Evolutionary conservation across 2,113 vertebrate species (phyloP).

Genomic region (Crotalus viridis): DNA sequence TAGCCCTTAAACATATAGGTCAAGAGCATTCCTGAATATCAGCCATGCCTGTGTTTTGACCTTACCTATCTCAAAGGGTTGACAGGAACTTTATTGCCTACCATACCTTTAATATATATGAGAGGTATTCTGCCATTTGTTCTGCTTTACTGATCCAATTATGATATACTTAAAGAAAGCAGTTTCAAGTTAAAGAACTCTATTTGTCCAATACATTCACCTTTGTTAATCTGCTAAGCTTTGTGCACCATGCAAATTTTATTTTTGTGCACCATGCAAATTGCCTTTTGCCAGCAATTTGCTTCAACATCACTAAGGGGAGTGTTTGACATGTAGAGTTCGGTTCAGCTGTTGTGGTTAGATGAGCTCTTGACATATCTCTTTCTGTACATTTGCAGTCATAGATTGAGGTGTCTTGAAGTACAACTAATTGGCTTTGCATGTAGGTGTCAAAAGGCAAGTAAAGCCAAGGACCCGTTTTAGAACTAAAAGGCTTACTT

Average conservation of each 20-base stretch:
- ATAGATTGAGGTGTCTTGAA: not conserved
- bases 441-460: too few relatives aligned
- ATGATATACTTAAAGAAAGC: not conserved
- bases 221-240: not conserved
- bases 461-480: not conserved
- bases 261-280: not conserved
- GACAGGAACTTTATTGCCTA: not conserved
- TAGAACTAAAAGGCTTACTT: not conserved
- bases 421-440: not conserved
- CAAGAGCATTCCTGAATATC: not conserved
- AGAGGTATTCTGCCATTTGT: not conserved
- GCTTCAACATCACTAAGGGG: not conserved
- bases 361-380: not conserved
- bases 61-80: not conserved
- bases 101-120: not conserved
- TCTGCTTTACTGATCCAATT: not conserved
- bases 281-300: not conserved
- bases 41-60: not conserved
- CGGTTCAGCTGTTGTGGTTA: not conserved
- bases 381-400: not conserved
- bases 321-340: not conserved
- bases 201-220: not conserved
- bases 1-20: not conserved
- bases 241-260: not conserved
- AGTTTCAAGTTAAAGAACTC: rapidly evolving